phyloP scores from a whole-genome alignment of 2,113 vertebrate genomes.

The Pseudopipra pipra region DNA sequence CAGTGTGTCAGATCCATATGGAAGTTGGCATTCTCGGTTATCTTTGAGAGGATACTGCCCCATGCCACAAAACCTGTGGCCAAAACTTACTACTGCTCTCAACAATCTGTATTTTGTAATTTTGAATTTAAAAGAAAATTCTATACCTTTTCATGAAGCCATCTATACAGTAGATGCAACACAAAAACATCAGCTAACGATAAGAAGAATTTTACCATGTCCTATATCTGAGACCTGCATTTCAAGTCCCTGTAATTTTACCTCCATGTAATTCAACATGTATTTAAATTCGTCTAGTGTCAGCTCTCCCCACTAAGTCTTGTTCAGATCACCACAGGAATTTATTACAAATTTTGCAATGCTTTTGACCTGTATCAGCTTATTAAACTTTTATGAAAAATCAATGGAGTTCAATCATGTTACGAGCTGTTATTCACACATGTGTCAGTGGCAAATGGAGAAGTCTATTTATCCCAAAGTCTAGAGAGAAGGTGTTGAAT shows the following conservation, averaged over 20 bases:
- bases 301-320: slow-evolving; percentile 35
- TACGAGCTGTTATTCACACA: slow-evolving; percentile 54
- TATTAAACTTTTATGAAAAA: slow-evolving; percentile 80
- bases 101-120: background rate
- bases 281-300: background rate
- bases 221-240: background rate
- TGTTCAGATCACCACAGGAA: slow-evolving; percentile 48
- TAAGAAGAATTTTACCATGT: background rate
- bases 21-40: background rate
- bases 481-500: background rate
- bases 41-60: background rate
- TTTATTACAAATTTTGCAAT: slow-evolving; percentile 71
- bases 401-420: slow-evolving; percentile 69
- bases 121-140: background rate
- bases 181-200: background rate
- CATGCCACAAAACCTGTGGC: background rate
- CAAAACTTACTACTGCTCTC: background rate
- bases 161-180: background rate
- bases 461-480: slow-evolving; percentile 33
- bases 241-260: background rate
- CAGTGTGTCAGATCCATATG: background rate
- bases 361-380: slow-evolving; percentile 74
- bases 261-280: background rate
- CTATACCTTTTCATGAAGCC: background rate
- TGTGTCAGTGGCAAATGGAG: slow-evolving; percentile 39